Conservation (phyloP, 2,797 vertebrate genomes). For the Crypturellus tataupa region DNA sequence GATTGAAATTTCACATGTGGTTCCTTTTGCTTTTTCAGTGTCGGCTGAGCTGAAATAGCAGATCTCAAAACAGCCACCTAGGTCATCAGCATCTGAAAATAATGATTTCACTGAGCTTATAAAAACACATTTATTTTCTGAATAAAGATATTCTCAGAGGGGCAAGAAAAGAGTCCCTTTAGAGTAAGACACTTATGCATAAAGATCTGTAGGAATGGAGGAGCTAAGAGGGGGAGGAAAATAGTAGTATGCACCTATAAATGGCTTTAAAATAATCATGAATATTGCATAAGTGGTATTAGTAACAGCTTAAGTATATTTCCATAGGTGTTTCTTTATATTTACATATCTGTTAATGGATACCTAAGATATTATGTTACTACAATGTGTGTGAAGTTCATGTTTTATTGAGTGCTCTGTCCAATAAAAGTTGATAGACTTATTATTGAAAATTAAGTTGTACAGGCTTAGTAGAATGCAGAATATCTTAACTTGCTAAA, state of each 20-base stretch:
- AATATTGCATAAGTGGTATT: constrained; percentile 79
- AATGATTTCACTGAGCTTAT: neutral
- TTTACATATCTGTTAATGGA: constrained; percentile 80
- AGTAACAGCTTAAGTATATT: constrained; percentile 81
- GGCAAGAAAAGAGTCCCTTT: neutral
- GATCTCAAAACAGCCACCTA: neutral
- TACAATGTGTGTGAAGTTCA: constrained; percentile 61
- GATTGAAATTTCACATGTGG: neutral
- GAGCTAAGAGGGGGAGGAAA: neutral
- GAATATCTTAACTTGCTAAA: constrained; percentile 55
- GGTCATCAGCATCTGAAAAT: neutral
- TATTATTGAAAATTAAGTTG: constrained; percentile 70
- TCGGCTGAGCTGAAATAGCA: neutral
- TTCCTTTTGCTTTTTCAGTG: neutral
- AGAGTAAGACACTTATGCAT: constrained; percentile 44
- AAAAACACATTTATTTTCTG: neutral
- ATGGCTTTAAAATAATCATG: constrained; percentile 71
- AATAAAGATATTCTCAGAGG: neutral
- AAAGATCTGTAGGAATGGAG: neutral
- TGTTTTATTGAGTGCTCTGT: constrained; percentile 78
- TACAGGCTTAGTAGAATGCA: constrained; percentile 17
- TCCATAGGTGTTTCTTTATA: constrained; percentile 81
- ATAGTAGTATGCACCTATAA: constrained; percentile 46
- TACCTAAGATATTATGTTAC: constrained; percentile 77
- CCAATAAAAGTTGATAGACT: constrained; percentile 49